A percentile compares a stretch with the other conserved stretches of the same genome.
Evolutionary conservation across 2,888 invertebrate genomes (phyloP).

Genomic region (Amiota minor): DNA sequence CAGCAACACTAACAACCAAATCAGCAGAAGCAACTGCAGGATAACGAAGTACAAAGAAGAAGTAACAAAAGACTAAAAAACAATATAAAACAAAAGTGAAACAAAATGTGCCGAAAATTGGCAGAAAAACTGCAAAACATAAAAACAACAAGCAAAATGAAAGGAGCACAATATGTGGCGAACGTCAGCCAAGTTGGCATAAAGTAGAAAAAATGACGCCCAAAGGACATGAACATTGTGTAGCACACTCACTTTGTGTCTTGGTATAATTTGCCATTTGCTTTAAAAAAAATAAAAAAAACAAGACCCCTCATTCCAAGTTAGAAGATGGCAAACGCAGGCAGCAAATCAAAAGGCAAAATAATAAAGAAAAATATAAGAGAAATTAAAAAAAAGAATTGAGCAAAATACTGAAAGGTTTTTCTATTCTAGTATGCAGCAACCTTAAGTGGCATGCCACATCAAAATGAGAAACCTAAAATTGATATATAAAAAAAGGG

Average conservation of each 20-base stretch:
- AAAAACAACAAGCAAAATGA: not conserved
- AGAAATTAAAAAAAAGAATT: not conserved
- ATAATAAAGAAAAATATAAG: conserved; percentile 6
- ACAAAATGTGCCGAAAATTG: conserved; percentile 10
- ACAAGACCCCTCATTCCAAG: not conserved
- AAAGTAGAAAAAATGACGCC: conserved; percentile 19
- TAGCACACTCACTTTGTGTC: conserved; percentile 8
- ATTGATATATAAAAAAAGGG: no score
- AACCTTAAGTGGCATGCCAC: no score
- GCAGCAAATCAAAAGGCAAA: conserved; percentile 30
- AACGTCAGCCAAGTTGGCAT: not conserved
- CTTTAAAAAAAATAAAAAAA: not conserved
- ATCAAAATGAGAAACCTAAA: no score
- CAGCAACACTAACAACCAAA: not conserved
- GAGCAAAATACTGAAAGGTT: no score
- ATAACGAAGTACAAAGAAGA: conserved; percentile 5
- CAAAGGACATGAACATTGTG: conserved; percentile 11
- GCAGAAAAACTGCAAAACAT: not conserved
- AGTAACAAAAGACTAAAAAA: not conserved
- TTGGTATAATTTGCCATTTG: conserved; percentile 2
- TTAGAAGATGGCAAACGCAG: not conserved
- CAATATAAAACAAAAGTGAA: not conserved
- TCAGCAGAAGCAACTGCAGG: not conserved
- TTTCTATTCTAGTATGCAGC: no score
- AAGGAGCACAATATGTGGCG: not conserved